phyloP scores from a whole-genome alignment of 1,140 invertebrate species.

The Vanessa tameamea region DNA sequence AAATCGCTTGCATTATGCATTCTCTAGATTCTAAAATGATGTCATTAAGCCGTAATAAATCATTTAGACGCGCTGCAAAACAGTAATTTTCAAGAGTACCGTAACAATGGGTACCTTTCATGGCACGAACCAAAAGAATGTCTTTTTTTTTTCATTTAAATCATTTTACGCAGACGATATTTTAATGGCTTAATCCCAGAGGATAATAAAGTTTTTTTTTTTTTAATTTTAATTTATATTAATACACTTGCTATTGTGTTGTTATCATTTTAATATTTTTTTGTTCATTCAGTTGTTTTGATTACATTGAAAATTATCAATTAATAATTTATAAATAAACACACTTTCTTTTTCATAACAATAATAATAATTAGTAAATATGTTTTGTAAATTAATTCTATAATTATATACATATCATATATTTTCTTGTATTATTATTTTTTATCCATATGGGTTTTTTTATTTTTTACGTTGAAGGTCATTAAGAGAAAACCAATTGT shows the following conservation, averaged over 20 bases:
- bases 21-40: slow-evolving; percentile 28
- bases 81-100: slow-evolving; percentile 35
- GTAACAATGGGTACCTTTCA: slow-evolving; percentile 29
- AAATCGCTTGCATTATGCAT: slow-evolving; percentile 29
- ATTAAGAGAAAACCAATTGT: too few relatives aligned
- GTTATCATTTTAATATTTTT: background rate
- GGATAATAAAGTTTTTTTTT: background rate
- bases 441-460: too few relatives aligned
- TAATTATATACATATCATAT: too few relatives aligned
- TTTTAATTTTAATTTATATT: background rate
- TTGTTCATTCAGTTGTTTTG: too few relatives aligned
- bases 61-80: slow-evolving; percentile 33
- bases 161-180: slow-evolving; percentile 8
- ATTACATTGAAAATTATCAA: too few relatives aligned
- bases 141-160: slow-evolving; percentile 18
- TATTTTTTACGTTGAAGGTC: too few relatives aligned
- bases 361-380: too few relatives aligned
- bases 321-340: too few relatives aligned
- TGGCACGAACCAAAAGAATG: slow-evolving; percentile 3
- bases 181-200: too few relatives aligned
- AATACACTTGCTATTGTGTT: background rate
- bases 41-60: slow-evolving; percentile 41
- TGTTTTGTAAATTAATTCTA: too few relatives aligned
- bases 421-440: too few relatives aligned
- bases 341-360: too few relatives aligned